Evolutionary conservation across 2,888 invertebrate genomes (phyloP).

Genomic region (Campoletis raptor): DNA sequence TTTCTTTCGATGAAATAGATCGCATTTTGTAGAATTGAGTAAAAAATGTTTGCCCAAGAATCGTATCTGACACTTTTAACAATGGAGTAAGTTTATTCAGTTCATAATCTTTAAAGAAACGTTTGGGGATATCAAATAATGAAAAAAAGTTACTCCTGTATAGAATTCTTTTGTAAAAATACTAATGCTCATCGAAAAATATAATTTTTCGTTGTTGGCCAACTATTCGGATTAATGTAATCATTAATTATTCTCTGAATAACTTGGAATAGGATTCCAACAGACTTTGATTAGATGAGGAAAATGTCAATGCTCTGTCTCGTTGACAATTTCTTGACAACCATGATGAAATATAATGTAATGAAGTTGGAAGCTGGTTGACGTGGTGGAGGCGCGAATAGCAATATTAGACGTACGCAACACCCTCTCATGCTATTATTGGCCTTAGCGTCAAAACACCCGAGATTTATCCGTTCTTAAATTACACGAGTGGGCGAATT

Average conservation of each 20-base stretch:
- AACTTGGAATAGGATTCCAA: neutral
- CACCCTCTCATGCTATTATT: conserved; percentile 63
- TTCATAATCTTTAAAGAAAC: too few species aligned
- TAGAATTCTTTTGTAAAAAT: neutral
- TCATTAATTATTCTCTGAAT: neutral
- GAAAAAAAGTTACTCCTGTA: neutral
- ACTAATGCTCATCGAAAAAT: neutral
- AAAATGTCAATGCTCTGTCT: conserved; percentile 17
- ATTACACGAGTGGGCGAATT: conserved; percentile 37
- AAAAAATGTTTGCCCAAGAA: neutral
- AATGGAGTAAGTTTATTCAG: too few species aligned
- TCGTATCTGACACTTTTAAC: too few species aligned
- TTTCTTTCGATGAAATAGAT: conserved; percentile 19
- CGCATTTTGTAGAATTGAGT: neutral
- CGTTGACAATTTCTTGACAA: conserved; percentile 31
- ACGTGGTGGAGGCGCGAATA: conserved; percentile 33
- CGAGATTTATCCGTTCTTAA: conserved; percentile 66
- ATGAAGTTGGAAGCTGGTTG: conserved; percentile 36
- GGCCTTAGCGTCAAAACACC: conserved; percentile 64
- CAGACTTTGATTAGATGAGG: conserved; percentile 18
- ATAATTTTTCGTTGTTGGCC: neutral
- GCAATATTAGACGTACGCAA: conserved; percentile 24
- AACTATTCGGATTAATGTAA: neutral
- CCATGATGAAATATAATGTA: conserved; percentile 20
- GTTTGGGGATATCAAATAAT: neutral